Percentiles rank a stretch among this genome's conserved stretches.
Conservation (phyloP, 1,140 invertebrate genomes). For the Anastatus disparis region DNA sequence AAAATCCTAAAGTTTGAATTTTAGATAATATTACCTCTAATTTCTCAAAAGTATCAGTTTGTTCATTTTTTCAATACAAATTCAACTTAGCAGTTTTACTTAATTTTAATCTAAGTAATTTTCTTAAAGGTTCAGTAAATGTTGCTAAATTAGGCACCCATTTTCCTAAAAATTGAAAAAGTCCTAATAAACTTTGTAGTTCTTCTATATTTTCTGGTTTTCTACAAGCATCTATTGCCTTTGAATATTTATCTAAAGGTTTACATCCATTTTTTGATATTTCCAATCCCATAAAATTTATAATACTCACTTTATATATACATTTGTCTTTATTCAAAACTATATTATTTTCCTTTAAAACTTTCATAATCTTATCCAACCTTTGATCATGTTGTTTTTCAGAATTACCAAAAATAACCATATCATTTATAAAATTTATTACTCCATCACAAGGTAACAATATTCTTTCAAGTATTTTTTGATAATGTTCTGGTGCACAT, state of each 20-base stretch:
- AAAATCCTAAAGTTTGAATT: constrained; percentile 54
- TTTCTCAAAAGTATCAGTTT: constrained; percentile 49
- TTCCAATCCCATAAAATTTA: constrained; percentile 50
- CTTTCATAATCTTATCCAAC: background rate
- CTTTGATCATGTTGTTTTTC: constrained; percentile 4
- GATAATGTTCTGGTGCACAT: constrained; percentile 46
- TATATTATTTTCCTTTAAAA: background rate
- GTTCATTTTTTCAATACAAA: constrained; percentile 42
- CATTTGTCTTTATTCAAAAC: constrained; percentile 16
- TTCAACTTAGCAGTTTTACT: too few relatives aligned
- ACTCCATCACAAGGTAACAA: constrained; percentile 24
- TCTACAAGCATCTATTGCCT: constrained; percentile 42
- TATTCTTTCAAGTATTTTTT: constrained; percentile 42
- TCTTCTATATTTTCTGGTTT: constrained; percentile 46
- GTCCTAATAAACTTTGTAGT: constrained; percentile 53
- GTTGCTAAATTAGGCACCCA: constrained; percentile 52
- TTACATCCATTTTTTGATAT: constrained; percentile 43
- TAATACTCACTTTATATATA: constrained; percentile 39
- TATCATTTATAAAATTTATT: constrained; percentile 14
- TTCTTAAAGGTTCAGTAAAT: constrained; percentile 47
- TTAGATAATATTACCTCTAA: constrained; percentile 51
- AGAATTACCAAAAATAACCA: background rate
- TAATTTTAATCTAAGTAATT: constrained; percentile 37
- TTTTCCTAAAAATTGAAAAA: constrained; percentile 51
- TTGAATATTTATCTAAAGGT: constrained; percentile 44